Percentiles rank a stretch among this genome's conserved stretches.
phyloP scores from a whole-genome alignment of 2,888 invertebrate species.

The Volucella bombylans region DNA sequence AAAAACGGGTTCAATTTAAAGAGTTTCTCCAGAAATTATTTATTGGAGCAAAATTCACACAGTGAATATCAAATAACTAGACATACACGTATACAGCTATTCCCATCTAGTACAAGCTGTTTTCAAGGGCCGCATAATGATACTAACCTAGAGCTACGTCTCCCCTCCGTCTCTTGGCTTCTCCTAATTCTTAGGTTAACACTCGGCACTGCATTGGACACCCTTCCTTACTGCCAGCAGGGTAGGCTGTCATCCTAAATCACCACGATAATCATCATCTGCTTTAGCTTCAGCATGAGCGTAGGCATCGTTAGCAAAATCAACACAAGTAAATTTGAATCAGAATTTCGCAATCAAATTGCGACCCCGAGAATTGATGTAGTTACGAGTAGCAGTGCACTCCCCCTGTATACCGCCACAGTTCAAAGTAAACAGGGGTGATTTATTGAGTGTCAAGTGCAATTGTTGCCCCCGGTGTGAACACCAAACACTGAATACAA shows the following conservation, averaged over 20 bases:
- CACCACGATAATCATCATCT: slow-evolving; percentile 45
- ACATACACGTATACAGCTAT: too few species aligned
- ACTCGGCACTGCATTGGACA: too few species aligned
- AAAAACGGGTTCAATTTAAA: too few species aligned
- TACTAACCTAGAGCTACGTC: too few species aligned
- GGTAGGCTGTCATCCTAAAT: slow-evolving; percentile 46
- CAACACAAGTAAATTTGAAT: slow-evolving; percentile 57
- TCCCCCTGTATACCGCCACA: slow-evolving; percentile 10
- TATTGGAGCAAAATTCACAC: too few species aligned
- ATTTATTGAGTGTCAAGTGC: slow-evolving; percentile 74
- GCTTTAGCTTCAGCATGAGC: slow-evolving; percentile 18
- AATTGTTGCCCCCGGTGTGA: slow-evolving; percentile 72
- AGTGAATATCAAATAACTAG: too few species aligned
- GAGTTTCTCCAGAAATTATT: too few species aligned
- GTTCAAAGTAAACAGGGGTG: slow-evolving; percentile 34
- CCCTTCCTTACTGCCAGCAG: neutral
- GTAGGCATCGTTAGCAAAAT: slow-evolving; percentile 57
- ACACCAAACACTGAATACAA: neutral
- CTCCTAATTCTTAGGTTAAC: neutral
- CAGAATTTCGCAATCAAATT: slow-evolving; percentile 54
- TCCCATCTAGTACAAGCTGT: too few species aligned
- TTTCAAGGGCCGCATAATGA: too few species aligned
- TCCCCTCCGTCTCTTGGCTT: too few species aligned
- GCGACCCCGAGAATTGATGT: slow-evolving; percentile 37
- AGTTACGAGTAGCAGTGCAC: neutral